Base-by-base conservation (phyloP, 1,140 invertebrate species). In the Andrena cerasifolii region DNA sequence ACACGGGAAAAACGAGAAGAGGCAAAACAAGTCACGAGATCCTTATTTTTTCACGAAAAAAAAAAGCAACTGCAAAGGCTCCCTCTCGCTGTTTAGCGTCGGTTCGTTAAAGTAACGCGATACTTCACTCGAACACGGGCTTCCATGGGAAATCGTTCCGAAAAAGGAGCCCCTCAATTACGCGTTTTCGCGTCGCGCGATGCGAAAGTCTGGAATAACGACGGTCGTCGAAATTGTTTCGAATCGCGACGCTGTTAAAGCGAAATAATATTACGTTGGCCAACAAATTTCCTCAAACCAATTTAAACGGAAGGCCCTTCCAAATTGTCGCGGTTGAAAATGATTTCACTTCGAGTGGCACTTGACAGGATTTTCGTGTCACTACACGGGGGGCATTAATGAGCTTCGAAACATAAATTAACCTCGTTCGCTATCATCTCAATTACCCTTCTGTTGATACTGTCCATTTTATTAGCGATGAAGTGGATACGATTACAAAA, bases 181-280 rank as follows among this genome's bases (percentile, higher is more conserved):
- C 45, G 31, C 10, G 47, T 51, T 45, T 33, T 36, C 45, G 4
- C 70, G 45, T 43, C 0, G 2, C 24, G 7, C n/a, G 61, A 59
- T 33, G 43, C 43, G 66, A 45, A 66, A 66, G 33, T 66, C 47
- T 5, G 14, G 18, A 26, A 56, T 36, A 56, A 74, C n/a, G 72
- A 6, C 36, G 61, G n/a, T n/a, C 31, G 26, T 28, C 56, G 40
- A 56, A 70, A 43, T 53, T 49, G 31, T 5, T 33, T 62, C 21
- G 70, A 61, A 18, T 18, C 10, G 21, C 10, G 43, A 21, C 16
- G 3, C 18, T 49, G n/a, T 33, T 24, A 66, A 66, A 74, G 36
- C 7, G 71, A 4, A 14, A 28, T 43, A 28, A n/a, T n/a, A n/a
- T 31, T 58, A 28, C 24, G 4, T 3, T 12, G 12, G 53, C 16